Conservation (phyloP, 35 echinoderm and acorn worm genomes). For the Anneissia japonica region DNA sequence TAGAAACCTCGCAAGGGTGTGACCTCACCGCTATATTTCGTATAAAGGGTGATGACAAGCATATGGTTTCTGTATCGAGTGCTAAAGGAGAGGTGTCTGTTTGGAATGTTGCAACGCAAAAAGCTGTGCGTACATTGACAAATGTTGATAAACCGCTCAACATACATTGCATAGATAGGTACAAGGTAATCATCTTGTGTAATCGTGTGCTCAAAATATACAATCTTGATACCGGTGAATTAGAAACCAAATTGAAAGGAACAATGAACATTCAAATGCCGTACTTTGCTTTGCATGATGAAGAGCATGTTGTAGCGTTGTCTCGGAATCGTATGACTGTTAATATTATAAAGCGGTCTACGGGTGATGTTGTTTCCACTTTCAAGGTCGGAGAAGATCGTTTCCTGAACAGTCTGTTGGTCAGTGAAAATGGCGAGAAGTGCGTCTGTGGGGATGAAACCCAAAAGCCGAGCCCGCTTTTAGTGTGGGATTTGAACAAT, state of each 20-base stretch:
- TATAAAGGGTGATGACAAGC: constrained; percentile 42
- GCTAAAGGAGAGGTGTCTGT: constrained; percentile 55
- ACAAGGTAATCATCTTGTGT: constrained; percentile 76
- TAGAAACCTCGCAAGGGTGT: constrained; percentile 28
- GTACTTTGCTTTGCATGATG: constrained; percentile 67
- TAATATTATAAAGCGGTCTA: constrained; percentile 85
- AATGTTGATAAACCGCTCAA: constrained; percentile 62
- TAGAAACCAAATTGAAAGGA: constrained; percentile 82
- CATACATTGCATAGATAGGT: constrained; percentile 72
- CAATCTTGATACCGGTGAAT: constrained; percentile 71
- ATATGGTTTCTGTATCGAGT: constrained; percentile 82
- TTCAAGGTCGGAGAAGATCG: constrained; percentile 96
- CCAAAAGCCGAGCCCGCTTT: constrained; percentile 88
- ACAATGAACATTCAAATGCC: constrained; percentile 95
- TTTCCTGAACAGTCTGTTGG: constrained; percentile 91
- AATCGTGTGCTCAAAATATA: constrained; percentile 89
- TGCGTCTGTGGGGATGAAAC: constrained; percentile 96
- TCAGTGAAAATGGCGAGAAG: constrained; percentile 84
- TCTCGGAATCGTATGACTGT: constrained; percentile 92
- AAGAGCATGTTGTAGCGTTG: constrained; percentile 90
- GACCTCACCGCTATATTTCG: constrained; percentile 54
- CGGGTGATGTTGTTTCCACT: constrained; percentile 62
- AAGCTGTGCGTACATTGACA: constrained; percentile 71
- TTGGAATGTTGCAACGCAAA: constrained; percentile 60
- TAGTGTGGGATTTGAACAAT: constrained; percentile 86